Evolutionary conservation across 2,888 invertebrate species (phyloP), one percentile per base, ranked within the genome.

Genomic region (Strigamia maritima): DNA sequence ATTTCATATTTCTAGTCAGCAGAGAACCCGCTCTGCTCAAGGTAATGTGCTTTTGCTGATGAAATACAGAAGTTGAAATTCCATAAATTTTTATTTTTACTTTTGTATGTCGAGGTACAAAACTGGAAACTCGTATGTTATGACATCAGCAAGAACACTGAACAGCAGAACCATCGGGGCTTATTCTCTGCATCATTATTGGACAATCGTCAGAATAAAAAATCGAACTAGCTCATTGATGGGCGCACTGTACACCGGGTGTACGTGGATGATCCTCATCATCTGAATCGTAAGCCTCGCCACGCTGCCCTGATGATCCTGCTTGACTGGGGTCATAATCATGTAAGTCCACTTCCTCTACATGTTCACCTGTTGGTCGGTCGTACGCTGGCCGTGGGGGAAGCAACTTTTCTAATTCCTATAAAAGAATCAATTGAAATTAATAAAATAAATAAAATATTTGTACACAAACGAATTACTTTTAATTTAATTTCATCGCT

Each of bases 311-410:
- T 82, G 88, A 88, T 14, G 83, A 78, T 40, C 81, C 80, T 8
- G 77, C 65, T 26, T 80, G 79, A n/a, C 78, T 65, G 0, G 91
- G 90, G 82, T 92, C 91, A 83, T 91, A 92, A 80, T 94, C 94
- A 82, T 89, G 89, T 85, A 97, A 87, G 84, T 92, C 91, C 0
- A 94, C 95, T 86, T 96, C 94, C 85, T 95, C 95, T 0, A 94
- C 94, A 84, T 93, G 89, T 77, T 94, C 94, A 6, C 92, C 93
- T 79, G 89, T 88, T 0, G 94, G 94, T 88, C 92, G 90, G 24
- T 87, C 89, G 84, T 92, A 90, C 3, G 87, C 87, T 76, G 92
- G 90, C 81, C 93, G 89, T 0, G 91, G 89, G 0, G 95, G 94
- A 83, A 97, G 87, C 79, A 94, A 85, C 77, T 87, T 87, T 86